These are phyloP conservation scores for Hesperophylax magnus DNA, from an alignment of 1,140 invertebrate genomes.

Conservation along the genomic window DNA sequence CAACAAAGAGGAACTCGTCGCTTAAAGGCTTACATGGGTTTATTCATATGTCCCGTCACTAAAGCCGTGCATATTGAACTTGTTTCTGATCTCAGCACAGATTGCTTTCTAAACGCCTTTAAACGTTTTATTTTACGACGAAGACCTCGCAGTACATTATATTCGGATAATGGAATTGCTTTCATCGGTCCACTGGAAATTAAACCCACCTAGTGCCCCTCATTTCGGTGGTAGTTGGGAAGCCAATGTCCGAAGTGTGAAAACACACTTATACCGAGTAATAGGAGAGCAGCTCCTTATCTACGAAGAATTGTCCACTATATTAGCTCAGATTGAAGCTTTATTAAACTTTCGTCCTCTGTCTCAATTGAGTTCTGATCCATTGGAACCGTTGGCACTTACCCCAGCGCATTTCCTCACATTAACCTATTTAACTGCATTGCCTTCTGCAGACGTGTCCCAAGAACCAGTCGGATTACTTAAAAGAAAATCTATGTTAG, in stretches of 20 bases:
- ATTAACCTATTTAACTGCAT: neutral
- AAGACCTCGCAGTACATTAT: neutral
- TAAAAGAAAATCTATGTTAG: neutral
- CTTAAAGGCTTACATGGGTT: neutral
- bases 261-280: neutral
- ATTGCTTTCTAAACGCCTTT: neutral
- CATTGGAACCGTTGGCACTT: neutral
- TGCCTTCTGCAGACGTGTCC: neutral
- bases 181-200: neutral
- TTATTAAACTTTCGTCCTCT: neutral
- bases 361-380: neutral
- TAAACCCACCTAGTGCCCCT: neutral
- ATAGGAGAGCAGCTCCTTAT: neutral
- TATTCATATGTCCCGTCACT: neutral
- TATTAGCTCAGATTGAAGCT: neutral
- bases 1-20: neutral
- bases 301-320: neutral
- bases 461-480: neutral
- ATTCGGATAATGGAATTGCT: neutral
- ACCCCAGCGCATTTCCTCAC: neutral
- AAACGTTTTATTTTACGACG: neutral
- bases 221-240: conserved; percentile 3
- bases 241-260: neutral
- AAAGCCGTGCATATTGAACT: neutral
- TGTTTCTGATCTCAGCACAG: neutral